Evolutionary conservation across 1,140 invertebrate genomes (phyloP), one percentile per base, ranked within the genome.

Genomic region (Eumaeus atala): DNA sequence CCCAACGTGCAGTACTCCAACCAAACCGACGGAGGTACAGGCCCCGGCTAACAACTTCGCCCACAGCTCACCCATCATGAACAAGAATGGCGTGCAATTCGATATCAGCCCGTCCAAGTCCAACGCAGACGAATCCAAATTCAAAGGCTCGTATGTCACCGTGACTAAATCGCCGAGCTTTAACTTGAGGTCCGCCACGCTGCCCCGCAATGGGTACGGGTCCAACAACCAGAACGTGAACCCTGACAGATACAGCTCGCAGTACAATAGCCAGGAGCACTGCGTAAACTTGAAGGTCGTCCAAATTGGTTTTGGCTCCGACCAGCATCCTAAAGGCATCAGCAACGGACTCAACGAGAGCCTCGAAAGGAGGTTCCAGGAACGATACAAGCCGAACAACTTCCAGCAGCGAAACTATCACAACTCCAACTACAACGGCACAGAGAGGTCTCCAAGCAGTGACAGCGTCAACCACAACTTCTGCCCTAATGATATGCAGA

Each of bases 181-280:
- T 54, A 90, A 91, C n/a, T 70, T 90, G 7, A 74, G 92, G 33
- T 92, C 93, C 1, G 90, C 92, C 1, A 94, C 93, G 8, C 69
- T 94, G 28, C 93, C 93, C 0, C 88, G 93, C 42, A 94, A 93
- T 63, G 91, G 92, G 40, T 93, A 92, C 62, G 63, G 84, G 60
- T 68, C 90, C 64, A 73, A 87, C 16, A 76, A 76, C 47, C 84
- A 84, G 47, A 87, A 86, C 72, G 80, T 85, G 5, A 86, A 87
- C 49, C 81, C 86, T 8, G 87, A 88, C 38, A 74, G 87, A 61
- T 89, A 88, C 55, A 87, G 84, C 57, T 88, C 84, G 0, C 87
- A 88, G 55, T 87, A 85, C 61, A 89, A 88, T 61, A 89, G 87
- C 51, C 79, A 86, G 63, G 87, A 89, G 58, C 87, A 89, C 57